A percentile compares a stretch with the other conserved stretches of the same genome.
phyloP scores from a whole-genome alignment of 1,140 invertebrate genomes.

The Leptopilina clavipes region DNA sequence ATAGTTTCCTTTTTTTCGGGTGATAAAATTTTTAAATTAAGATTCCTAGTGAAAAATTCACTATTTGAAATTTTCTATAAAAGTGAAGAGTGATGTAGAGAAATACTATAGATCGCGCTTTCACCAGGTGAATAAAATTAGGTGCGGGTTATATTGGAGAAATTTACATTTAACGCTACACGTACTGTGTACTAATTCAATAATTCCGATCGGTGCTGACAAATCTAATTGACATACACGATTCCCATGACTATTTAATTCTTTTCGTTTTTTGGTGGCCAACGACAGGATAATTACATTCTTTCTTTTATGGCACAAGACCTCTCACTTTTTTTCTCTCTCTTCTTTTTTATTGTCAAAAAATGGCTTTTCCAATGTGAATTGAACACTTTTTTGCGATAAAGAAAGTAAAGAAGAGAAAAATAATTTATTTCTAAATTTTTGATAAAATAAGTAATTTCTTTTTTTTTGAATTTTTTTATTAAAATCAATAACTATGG shows the following conservation, averaged over 20 bases:
- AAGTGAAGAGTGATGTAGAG: not conserved
- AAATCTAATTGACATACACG: constrained; percentile 69
- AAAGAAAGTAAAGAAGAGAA: no score
- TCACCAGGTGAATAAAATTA: constrained; percentile 55
- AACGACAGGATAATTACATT: constrained; percentile 56
- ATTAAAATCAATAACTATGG: no score
- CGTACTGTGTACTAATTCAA: constrained; percentile 58
- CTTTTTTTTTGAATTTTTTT: no score
- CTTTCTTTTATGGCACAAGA: constrained; percentile 32
- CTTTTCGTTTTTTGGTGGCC: constrained; percentile 50
- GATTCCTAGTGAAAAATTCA: no score
- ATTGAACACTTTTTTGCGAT: no score
- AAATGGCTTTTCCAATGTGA: not conserved
- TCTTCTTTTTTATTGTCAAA: no score
- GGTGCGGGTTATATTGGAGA: constrained; percentile 54
- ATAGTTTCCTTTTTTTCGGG: no score
- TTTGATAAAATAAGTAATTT: no score
- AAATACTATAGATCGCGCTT: not conserved
- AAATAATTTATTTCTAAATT: no score
- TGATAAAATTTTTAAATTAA: no score
- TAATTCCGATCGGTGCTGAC: constrained; percentile 66
- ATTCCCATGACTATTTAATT: constrained; percentile 58
- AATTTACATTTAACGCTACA: constrained; percentile 63
- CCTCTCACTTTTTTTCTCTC: not conserved
- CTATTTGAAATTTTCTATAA: no score